phyloP scores from a whole-genome alignment of 2,113 vertebrate species.

The Procavia capensis region DNA sequence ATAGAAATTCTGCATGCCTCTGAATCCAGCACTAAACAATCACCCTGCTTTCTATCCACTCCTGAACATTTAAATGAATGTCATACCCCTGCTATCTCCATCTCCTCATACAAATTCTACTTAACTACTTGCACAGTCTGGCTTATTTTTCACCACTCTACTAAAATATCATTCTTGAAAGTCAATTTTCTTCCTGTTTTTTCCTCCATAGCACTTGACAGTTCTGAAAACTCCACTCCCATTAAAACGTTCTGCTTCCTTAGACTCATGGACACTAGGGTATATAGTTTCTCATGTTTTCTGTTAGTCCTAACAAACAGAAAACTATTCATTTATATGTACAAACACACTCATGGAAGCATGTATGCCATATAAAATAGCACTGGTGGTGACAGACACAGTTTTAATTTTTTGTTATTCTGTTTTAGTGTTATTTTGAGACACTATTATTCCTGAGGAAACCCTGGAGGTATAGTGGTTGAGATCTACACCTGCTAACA shows the following conservation, averaged over 20 bases:
- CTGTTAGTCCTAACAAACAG: not conserved
- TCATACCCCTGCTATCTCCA: not conserved
- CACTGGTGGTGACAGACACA: not conserved
- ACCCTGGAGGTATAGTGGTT: no score
- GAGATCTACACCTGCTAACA: no score
- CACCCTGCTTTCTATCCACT: not conserved
- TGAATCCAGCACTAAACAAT: not conserved
- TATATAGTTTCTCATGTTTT: not conserved
- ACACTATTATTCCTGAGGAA: not conserved
- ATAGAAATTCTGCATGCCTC: not conserved
- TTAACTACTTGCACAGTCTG: not conserved
- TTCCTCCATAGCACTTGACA: not conserved
- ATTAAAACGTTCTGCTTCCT: not conserved
- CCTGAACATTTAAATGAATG: not conserved
- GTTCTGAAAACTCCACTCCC: not conserved
- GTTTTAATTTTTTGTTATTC: not conserved
- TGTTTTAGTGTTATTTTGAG: not conserved
- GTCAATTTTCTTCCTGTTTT: not conserved
- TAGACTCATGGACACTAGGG: not conserved
- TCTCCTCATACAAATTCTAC: not conserved
- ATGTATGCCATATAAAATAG: not conserved
- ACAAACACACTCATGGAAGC: not conserved
- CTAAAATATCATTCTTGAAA: not conserved
- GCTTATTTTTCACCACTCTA: not conserved
- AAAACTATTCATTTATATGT: not conserved